Conservation (phyloP, 2,888 invertebrate genomes). For the Icerya purchasi region DNA sequence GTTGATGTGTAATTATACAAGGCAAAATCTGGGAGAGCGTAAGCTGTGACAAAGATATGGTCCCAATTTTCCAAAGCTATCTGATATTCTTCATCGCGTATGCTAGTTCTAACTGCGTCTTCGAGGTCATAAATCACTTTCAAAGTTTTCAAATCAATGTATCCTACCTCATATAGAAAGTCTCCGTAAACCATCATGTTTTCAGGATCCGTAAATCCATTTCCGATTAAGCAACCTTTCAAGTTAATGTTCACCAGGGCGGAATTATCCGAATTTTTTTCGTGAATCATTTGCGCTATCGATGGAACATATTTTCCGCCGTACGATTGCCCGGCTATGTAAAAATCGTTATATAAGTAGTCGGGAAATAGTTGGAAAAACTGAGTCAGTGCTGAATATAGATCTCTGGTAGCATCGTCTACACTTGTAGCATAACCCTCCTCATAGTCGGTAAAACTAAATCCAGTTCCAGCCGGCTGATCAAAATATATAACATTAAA, state of each 20-base stretch:
- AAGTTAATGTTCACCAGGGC: slow-evolving; percentile 43
- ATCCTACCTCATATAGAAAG: slow-evolving; percentile 54
- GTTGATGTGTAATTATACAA: slow-evolving; percentile 49
- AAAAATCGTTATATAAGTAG: slow-evolving; percentile 51
- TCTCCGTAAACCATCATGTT: slow-evolving; percentile 56
- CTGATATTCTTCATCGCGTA: slow-evolving; percentile 38
- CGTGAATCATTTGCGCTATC: slow-evolving; percentile 46
- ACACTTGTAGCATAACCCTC: slow-evolving; percentile 60
- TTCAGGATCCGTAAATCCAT: slow-evolving; percentile 56
- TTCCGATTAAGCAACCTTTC: slow-evolving; percentile 51
- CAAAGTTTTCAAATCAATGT: slow-evolving; percentile 30
- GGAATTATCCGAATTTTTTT: slow-evolving; percentile 20
- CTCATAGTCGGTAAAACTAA: slow-evolving; percentile 59
- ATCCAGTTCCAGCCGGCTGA: too few species aligned
- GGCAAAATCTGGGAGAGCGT: slow-evolving; percentile 26
- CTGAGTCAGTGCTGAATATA: slow-evolving; percentile 54
- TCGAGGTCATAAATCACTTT: slow-evolving; percentile 38
- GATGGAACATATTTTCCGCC: slow-evolving; percentile 66
- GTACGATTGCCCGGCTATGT: slow-evolving; percentile 74
- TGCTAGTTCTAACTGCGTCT: slow-evolving; percentile 33
- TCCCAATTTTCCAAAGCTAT: slow-evolving; percentile 54
- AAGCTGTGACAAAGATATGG: slow-evolving; percentile 39
- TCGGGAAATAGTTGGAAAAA: slow-evolving; percentile 68
- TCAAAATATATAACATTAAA: slow-evolving; percentile 70
- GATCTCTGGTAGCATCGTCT: slow-evolving; percentile 53